Evolutionary conservation across 2,113 vertebrate genomes (phyloP), one percentile per base, ranked within the genome.

Genomic region (Tauraco erythrolophus): DNA sequence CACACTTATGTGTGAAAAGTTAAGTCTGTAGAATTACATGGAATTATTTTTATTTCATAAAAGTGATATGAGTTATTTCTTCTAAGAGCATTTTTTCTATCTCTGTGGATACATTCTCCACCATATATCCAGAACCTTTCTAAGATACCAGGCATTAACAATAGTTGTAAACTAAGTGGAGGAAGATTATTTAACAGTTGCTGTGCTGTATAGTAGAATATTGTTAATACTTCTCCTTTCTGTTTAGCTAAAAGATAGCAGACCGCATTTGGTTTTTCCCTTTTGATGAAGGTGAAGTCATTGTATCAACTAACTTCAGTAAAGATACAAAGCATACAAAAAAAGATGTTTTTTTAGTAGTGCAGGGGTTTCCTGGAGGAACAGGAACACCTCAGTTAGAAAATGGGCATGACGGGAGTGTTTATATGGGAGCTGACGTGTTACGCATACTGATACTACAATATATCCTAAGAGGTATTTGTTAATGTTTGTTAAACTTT

Each of bases 401-500:
- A 39, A 62, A 43, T 30, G 37, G 57, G 11, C 7, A 21, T 58
- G 11, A 11, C 4, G 31, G 19, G 4, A 30, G 8, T 19, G 8
- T 54, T 48, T 66, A 11, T 27, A 8, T 1, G 4, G 19, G 62
- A 61, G 35, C 12, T n/a, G 37, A 39, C 10, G 14, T 1, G 0
- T 41, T 58, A n/a, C 19, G 35, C 17, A 11, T 31, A 56, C 48
- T 39, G 31, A 13, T 50, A 19, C 1, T 74, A 23, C 12, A 33
- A 3, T n/a, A 18, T 41, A 41, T 66, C 21, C 28, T 28, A 17
- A 54, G 30, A 65, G 6, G 7, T 60, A 23, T 31, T 60, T 7
- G 24, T 80, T 61, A 43, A 53, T 48, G 39, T 60, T 53, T 65
- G 19, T 66, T 65, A 48, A 78, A n/a, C 27, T 22, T 84, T 11